phyloP scores from a whole-genome alignment of 2,113 vertebrate species.

The Hippopotamus amphibius region DNA sequence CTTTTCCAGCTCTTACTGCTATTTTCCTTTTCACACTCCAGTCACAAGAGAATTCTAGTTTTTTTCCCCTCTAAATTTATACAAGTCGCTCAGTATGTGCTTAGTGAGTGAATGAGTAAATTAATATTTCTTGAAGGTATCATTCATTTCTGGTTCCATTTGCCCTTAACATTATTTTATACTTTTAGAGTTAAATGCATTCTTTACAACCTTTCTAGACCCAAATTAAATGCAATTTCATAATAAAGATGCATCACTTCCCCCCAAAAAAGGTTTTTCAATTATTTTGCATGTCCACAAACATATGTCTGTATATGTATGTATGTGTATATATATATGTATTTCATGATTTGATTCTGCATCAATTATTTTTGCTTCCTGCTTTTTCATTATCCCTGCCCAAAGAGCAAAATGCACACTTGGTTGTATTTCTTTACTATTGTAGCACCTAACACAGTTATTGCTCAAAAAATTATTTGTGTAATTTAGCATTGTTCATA shows the following conservation, averaged over 20 bases:
- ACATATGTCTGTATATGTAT: not conserved
- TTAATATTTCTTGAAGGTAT: not conserved
- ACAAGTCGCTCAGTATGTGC: not conserved
- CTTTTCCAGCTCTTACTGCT: not conserved
- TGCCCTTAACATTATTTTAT: not conserved
- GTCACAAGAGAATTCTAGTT: not conserved
- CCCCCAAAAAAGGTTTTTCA: not conserved
- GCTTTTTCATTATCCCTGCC: not conserved
- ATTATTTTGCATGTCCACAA: not conserved
- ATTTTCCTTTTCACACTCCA: not conserved
- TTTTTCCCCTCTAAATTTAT: not conserved
- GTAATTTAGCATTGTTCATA: not conserved
- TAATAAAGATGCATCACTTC: not conserved
- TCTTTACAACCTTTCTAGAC: not conserved
- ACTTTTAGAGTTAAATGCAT: not conserved
- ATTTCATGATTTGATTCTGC: not conserved
- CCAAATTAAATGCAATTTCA: not conserved
- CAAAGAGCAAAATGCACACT: not conserved
- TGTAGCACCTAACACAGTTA: not conserved
- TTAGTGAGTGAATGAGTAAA: not conserved
- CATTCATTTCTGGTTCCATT: not conserved
- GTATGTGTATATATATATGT: not conserved
- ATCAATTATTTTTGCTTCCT: not conserved
- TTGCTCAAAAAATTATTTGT: not conserved
- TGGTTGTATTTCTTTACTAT: not conserved